Percentiles rank a stretch among this genome's conserved stretches.
Conservation (phyloP, 2,113 vertebrate species). For the Triplophysa dalaica region DNA sequence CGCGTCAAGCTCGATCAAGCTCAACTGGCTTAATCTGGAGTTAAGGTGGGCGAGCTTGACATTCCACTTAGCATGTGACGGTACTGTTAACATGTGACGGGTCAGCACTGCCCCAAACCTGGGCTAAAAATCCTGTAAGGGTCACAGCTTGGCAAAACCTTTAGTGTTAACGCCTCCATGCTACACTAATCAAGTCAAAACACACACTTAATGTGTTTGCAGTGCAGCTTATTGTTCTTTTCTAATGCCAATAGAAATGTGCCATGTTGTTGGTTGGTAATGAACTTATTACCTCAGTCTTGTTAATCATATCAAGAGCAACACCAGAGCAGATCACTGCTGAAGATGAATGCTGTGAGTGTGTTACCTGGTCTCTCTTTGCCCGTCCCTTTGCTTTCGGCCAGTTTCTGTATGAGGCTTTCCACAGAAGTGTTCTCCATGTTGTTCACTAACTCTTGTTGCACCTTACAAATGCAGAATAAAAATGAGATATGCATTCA, state of each 20-base stretch:
- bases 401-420: conserved; percentile 90
- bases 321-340: neutral
- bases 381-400: conserved; percentile 94
- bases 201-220: conserved; percentile 4
- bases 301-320: conserved; percentile 20
- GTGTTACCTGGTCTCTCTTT: conserved; percentile 93
- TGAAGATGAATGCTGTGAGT: neutral
- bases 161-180: conserved; percentile 52
- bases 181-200: conserved; percentile 57
- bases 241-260: neutral
- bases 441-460: conserved; percentile 94
- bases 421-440: conserved; percentile 93
- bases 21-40: conserved; percentile 53
- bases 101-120: conserved; percentile 32
- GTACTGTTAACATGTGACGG: conserved; percentile 48
- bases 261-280: neutral
- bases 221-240: neutral
- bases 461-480: conserved; percentile 74
- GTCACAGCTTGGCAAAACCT: conserved; percentile 55
- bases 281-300: neutral
- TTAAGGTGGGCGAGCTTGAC: conserved; percentile 53
- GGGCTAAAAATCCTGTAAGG: conserved; percentile 17
- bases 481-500: neutral
- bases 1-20: conserved; percentile 47
- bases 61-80: conserved; percentile 61